A percentile compares a stretch with the other conserved stretches of the same genome.
phyloP scores from a whole-genome alignment of 1,140 invertebrate genomes.

The Muscidifurax raptorellus region DNA sequence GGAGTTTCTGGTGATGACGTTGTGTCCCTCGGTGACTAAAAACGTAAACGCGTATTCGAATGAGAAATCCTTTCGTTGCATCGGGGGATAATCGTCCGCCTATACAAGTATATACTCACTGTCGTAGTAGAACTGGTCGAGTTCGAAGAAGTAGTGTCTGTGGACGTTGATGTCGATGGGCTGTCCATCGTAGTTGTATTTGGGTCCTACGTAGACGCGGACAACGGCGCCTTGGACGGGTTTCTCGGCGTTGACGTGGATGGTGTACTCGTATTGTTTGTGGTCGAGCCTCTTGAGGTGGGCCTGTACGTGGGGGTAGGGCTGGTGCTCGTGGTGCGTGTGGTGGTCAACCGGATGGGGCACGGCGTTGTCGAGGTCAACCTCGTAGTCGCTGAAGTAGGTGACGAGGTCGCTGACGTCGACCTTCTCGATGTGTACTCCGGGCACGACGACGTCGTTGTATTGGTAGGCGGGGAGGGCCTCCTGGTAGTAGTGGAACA shows the following conservation, averaged over 20 bases:
- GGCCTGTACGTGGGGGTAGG: constrained; percentile 63
- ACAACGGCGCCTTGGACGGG: constrained; percentile 69
- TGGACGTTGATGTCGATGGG: constrained; percentile 78
- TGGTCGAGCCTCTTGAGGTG: constrained; percentile 78
- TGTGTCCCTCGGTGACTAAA: constrained; percentile 79
- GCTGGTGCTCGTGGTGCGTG: constrained; percentile 62
- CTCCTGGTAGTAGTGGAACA: constrained; percentile 77
- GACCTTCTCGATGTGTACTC: constrained; percentile 80
- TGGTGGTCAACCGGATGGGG: constrained; percentile 58
- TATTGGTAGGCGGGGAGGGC: constrained; percentile 79
- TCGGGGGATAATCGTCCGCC: too few relatives aligned
- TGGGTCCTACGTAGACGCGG: constrained; percentile 78
- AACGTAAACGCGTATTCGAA: constrained; percentile 33
- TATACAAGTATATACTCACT: constrained; percentile 61
- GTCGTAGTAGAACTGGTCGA: constrained; percentile 82
- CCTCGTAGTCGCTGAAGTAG: constrained; percentile 77
- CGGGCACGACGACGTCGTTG: constrained; percentile 79
- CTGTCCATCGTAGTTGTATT: constrained; percentile 76
- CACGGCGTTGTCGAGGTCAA: constrained; percentile 76
- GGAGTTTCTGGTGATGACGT: constrained; percentile 81
- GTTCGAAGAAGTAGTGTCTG: constrained; percentile 79
- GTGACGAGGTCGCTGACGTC: constrained; percentile 79
- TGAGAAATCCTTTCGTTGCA: background rate
- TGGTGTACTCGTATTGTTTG: constrained; percentile 79
- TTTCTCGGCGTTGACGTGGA: constrained; percentile 74